Percentiles rank a stretch among this genome's conserved stretches.
Conservation (phyloP, 2,888 invertebrate species). For the Sipha maydis region DNA sequence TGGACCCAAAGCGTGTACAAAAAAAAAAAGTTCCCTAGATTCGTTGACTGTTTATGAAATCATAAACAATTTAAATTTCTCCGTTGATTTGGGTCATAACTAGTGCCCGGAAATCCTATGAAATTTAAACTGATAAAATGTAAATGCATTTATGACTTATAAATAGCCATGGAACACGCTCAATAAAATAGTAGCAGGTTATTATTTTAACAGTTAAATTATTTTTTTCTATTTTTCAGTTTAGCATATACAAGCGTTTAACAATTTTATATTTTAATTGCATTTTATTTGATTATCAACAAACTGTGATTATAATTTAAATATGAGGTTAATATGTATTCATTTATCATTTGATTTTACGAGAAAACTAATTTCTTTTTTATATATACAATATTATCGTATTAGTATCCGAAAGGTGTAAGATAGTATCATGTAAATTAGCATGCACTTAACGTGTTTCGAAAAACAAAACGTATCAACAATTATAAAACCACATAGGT, state of each 20-base stretch:
- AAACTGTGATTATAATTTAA: neutral
- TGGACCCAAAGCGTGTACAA: neutral
- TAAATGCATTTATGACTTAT: neutral
- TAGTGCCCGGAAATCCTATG: slow-evolving; percentile 26
- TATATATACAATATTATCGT: slow-evolving; percentile 21
- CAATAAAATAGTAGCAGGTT: neutral
- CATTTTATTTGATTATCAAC: slow-evolving; percentile 3
- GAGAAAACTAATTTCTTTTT: neutral
- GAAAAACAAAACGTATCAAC: slow-evolving; percentile 22
- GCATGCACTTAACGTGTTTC: slow-evolving; percentile 36
- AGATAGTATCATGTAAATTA: slow-evolving; percentile 40
- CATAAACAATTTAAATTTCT: slow-evolving; percentile 14
- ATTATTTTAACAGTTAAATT: neutral
- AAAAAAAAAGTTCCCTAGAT: neutral
- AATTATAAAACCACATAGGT: slow-evolving; percentile 28
- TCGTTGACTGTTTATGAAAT: neutral
- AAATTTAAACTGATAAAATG: slow-evolving; percentile 13
- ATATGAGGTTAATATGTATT: neutral
- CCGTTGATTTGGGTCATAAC: slow-evolving; percentile 22
- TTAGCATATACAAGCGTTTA: neutral
- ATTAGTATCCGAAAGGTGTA: slow-evolving; percentile 22
- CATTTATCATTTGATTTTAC: neutral
- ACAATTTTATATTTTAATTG: neutral
- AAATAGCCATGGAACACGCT: neutral
- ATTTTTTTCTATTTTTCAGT: neutral